These are phyloP conservation scores for Drosophila anomelani DNA, from an alignment of 2,888 invertebrate genomes.

Conservation along the genomic window DNA sequence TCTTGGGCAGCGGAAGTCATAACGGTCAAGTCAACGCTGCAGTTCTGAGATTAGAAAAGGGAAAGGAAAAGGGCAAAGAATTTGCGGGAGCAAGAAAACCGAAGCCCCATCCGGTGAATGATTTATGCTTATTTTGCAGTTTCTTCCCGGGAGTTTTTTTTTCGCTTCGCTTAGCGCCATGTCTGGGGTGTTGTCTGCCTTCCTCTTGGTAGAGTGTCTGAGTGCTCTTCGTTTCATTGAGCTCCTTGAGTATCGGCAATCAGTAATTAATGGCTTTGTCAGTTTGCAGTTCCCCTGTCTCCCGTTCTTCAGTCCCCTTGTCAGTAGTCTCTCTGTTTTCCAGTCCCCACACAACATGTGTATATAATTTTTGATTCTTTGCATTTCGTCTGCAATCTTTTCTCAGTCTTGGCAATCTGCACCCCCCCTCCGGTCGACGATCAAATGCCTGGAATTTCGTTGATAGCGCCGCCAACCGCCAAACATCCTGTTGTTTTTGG, in stretches of 20 bases:
- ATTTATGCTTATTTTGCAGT: slow-evolving; percentile 39
- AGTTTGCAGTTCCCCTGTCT: slow-evolving; percentile 37
- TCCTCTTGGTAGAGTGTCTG: neutral
- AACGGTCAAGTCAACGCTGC: slow-evolving; percentile 69
- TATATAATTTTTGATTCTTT: slow-evolving; percentile 68
- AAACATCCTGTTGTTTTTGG: slow-evolving; percentile 72
- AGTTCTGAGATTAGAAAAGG: slow-evolving; percentile 33
- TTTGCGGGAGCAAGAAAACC: neutral
- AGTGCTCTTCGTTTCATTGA: slow-evolving; percentile 64
- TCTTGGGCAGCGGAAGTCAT: slow-evolving; percentile 66
- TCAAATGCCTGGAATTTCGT: slow-evolving; percentile 77
- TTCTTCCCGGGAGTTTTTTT: slow-evolving; percentile 25
- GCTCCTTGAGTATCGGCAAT: slow-evolving; percentile 68
- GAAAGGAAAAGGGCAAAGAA: slow-evolving; percentile 1
- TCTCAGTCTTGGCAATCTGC: slow-evolving; percentile 31
- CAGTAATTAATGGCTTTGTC: slow-evolving; percentile 78
- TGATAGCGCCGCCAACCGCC: slow-evolving; percentile 74
- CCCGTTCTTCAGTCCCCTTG: neutral
- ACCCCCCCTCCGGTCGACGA: slow-evolving; percentile 35
- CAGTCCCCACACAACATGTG: slow-evolving; percentile 48
- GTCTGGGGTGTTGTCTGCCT: slow-evolving; percentile 55
- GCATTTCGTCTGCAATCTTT: slow-evolving; percentile 75
- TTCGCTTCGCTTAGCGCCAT: slow-evolving; percentile 76
- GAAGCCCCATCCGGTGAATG: slow-evolving; percentile 38
- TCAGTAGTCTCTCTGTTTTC: neutral